Evolutionary conservation across 23 tunicate genomes (phyloP).

Genomic region (Styela clava): DNA sequence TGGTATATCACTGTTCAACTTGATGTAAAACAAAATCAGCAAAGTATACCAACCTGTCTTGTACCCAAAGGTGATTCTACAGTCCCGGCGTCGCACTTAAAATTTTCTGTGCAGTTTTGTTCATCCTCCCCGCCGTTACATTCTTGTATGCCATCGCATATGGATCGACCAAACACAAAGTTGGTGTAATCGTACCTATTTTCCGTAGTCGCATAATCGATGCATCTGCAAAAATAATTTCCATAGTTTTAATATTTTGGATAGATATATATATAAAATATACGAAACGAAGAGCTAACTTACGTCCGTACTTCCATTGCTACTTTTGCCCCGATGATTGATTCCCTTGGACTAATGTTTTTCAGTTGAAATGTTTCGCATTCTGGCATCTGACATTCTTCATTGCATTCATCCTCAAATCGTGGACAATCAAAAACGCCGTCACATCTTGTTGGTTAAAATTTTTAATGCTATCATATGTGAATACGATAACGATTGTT

Average conservation of each 20-base stretch:
- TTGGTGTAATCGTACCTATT: background rate
- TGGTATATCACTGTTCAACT: too few species aligned
- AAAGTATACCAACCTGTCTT: background rate
- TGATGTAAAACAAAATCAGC: too few species aligned
- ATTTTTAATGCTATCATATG: too few species aligned
- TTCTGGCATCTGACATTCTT: conserved; percentile 13
- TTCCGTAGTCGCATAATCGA: background rate
- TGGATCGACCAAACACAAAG: conserved; percentile 7
- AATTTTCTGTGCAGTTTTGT: conserved; percentile 22
- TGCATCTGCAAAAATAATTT: background rate
- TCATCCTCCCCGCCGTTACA: conserved; percentile 37
- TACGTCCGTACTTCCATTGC: background rate
- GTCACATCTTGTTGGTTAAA: conserved; percentile 41
- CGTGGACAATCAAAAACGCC: conserved; percentile 32
- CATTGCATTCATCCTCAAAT: conserved; percentile 54
- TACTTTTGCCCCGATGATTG: background rate
- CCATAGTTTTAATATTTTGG: background rate
- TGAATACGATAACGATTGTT: too few species aligned
- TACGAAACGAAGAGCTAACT: background rate
- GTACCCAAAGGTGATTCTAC: conserved; percentile 3
- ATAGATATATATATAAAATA: too few species aligned
- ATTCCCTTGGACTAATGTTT: background rate
- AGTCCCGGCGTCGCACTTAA: conserved; percentile 37
- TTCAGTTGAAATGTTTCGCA: background rate
- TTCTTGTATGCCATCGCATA: conserved; percentile 45